Evolutionary conservation across 2,113 vertebrate genomes (phyloP).

Genomic region (Pseudonaja textilis): DNA sequence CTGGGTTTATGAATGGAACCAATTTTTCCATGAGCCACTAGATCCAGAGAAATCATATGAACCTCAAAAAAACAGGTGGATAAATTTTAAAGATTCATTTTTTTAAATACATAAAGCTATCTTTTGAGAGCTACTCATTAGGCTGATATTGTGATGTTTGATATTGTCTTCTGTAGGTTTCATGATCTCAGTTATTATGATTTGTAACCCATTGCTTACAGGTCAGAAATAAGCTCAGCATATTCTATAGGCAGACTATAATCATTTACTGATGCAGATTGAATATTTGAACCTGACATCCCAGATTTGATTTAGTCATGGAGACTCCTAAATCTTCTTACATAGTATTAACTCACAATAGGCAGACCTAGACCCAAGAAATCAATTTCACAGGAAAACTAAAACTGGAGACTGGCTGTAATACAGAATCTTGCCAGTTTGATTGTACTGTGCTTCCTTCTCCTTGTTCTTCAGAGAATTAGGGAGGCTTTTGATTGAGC

Average conservation of each 20-base stretch:
- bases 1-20: not conserved
- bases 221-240: not conserved
- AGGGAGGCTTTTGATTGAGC: not conserved
- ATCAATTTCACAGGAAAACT: not conserved
- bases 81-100: not conserved
- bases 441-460: not conserved
- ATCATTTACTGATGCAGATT: not conserved
- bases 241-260: not conserved
- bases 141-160: not conserved
- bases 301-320: not conserved
- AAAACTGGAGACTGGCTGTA: not conserved
- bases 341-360: not conserved
- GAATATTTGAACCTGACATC: not conserved
- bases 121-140: not conserved
- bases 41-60: not conserved
- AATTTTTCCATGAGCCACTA: not conserved
- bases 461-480: not conserved
- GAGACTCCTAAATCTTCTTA: not conserved
- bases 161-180: not conserved
- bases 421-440: not conserved
- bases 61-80: not conserved
- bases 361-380: not conserved
- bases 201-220: not conserved
- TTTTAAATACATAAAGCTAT: not conserved
- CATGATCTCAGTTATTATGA: not conserved